phyloP scores from a whole-genome alignment of 2,797 vertebrate species.

The Alcedo quadribrachys region DNA sequence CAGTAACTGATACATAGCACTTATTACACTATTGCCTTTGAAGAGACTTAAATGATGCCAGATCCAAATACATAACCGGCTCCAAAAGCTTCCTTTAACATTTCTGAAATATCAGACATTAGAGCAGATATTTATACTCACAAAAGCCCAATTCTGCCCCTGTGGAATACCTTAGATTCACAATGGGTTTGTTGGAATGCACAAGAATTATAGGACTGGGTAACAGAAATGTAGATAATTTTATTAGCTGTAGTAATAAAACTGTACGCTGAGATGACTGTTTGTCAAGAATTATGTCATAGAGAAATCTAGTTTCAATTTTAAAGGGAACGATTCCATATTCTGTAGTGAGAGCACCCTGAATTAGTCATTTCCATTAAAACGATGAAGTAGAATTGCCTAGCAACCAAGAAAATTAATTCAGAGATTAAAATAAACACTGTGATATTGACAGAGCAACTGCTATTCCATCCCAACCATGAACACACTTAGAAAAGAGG shows the following conservation, averaged over 20 bases:
- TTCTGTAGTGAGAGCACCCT: conserved; percentile 26
- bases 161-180: no score
- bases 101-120: no score
- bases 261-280: not conserved
- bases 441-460: conserved; percentile 30
- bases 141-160: no score
- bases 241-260: not conserved
- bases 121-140: no score
- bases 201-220: no score
- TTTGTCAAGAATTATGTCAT: conserved; percentile 24
- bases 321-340: not conserved
- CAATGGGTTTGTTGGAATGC: no score
- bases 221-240: not conserved
- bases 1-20: no score
- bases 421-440: conserved; percentile 66
- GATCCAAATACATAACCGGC: no score
- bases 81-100: no score
- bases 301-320: conserved; percentile 16
- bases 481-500: not conserved
- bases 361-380: conserved; percentile 65
- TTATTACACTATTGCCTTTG: no score
- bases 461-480: not conserved
- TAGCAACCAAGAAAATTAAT: conserved; percentile 68
- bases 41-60: no score
- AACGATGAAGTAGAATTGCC: conserved; percentile 60